Conservation (phyloP, 2,888 invertebrate species). For the Rhingia campestris region DNA sequence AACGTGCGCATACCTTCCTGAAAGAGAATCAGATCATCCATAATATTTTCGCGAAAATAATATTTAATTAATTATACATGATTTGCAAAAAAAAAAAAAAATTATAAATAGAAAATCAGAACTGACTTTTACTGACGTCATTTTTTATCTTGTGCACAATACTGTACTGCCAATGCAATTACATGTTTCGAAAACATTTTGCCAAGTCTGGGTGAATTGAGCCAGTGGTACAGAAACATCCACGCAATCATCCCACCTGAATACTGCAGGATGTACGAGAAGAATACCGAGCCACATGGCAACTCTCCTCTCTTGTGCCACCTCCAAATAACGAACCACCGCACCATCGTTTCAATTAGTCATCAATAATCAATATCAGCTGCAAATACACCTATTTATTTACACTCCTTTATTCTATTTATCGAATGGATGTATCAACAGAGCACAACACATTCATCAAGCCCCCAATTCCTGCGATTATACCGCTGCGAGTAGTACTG, state of each 20-base stretch:
- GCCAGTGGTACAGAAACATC: conserved; percentile 1
- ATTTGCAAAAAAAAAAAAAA: not conserved
- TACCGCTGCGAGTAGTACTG: not conserved
- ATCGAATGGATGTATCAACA: conserved; percentile 18
- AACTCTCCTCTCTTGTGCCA: conserved; percentile 31
- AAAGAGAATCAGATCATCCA: not conserved
- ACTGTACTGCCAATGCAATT: conserved; percentile 14
- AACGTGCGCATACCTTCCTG: not conserved
- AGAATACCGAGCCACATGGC: conserved; percentile 10
- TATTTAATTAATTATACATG: not conserved
- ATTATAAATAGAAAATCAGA: not conserved
- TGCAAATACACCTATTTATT: conserved; percentile 37
- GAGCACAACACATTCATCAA: conserved; percentile 19
- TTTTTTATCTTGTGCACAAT: conserved; percentile 33
- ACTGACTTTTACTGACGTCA: conserved; percentile 13
- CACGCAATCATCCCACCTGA: too few species aligned
- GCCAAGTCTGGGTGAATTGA: not conserved
- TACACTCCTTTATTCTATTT: conserved; percentile 34
- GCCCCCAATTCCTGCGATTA: conserved; percentile 43
- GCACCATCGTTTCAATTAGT: conserved; percentile 23
- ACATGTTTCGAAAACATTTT: conserved; percentile 28
- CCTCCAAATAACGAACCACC: not conserved
- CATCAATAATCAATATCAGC: conserved; percentile 54
- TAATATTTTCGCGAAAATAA: not conserved
- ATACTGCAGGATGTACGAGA: too few species aligned